Base-by-base conservation (phyloP, 1,140 invertebrate species). In the Drosophila melanica region DNA sequence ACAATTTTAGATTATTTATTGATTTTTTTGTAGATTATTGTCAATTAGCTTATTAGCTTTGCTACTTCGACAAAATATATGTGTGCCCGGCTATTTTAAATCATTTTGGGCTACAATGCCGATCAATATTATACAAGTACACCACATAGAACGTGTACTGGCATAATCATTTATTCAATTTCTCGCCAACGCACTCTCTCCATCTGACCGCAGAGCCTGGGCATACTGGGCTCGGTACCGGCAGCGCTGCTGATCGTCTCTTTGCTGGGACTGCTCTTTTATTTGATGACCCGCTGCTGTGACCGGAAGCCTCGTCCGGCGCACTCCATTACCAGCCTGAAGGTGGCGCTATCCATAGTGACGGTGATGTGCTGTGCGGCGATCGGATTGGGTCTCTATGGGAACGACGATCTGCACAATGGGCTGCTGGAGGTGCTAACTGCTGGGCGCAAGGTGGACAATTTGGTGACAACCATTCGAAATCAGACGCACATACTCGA, bases 361-460 rank as follows among this genome's bases (percentile, higher is more conserved):
- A 97, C 97, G 14, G 94, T 98, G 33, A 93, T 97, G 44, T 97
- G 96, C 81, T 97, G 96, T 84, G 95, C 95, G 50, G 95, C 95
- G 6, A 95, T 96, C 51, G 95, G 95, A 42, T 62, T 93, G 45
- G 91, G 91, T 47, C 63, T 90, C 23, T 91, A 90, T 42, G 98
- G 97, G 41, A 98, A 98, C 92, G 97, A 98, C 91, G 97, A 98
- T 91, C 94, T 98, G 33, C 97, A 98, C 93, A 97, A 97, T 92
- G 97, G 97, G 9, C 93, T 98, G 82, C 93, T 96, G 58, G 95
- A 96, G 91, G 94, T 97, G 65, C 93, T 97, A 60, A 93, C 95
- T 48, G 95, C 97, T 10, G 95, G 96, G 10, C 94, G 95, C 81
- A 95, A 96, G 74, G 95, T 98, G 67, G 95, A 97, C 68, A 94